Conservation (phyloP, 2,797 vertebrate genomes). For the Micromesistius poutassou region DNA sequence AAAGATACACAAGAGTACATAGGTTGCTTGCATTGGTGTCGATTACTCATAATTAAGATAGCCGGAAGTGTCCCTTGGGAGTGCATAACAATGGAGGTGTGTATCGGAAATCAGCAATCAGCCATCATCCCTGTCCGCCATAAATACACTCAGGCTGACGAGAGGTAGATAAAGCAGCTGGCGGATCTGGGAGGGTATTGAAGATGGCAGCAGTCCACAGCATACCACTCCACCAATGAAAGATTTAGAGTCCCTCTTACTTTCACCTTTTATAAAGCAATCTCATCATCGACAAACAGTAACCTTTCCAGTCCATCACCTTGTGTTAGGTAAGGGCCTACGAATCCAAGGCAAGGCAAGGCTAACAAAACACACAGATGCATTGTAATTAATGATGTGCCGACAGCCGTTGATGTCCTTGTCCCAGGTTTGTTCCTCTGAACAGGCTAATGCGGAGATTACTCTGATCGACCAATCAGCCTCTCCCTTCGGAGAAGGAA, state of each 20-base stretch:
- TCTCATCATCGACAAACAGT: background rate
- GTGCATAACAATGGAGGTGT: background rate
- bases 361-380: background rate
- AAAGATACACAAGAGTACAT: background rate
- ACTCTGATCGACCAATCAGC: background rate
- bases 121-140: too few species aligned
- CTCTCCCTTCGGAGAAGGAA: too few species aligned
- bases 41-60: background rate
- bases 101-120: background rate
- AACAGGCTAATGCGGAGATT: background rate
- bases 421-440: background rate
- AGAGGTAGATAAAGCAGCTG: background rate
- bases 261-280: background rate
- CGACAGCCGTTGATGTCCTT: background rate
- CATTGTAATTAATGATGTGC: background rate
- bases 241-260: too few species aligned
- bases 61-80: background rate
- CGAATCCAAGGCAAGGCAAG: background rate
- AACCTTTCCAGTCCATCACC: background rate
- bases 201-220: background rate
- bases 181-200: background rate
- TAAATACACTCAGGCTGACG: background rate
- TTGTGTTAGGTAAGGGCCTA: background rate
- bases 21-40: background rate
- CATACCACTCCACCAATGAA: background rate